Evolutionary conservation across 2,113 vertebrate genomes (phyloP), one percentile per base, ranked within the genome.

Genomic region (Artemisiospiza belli): DNA sequence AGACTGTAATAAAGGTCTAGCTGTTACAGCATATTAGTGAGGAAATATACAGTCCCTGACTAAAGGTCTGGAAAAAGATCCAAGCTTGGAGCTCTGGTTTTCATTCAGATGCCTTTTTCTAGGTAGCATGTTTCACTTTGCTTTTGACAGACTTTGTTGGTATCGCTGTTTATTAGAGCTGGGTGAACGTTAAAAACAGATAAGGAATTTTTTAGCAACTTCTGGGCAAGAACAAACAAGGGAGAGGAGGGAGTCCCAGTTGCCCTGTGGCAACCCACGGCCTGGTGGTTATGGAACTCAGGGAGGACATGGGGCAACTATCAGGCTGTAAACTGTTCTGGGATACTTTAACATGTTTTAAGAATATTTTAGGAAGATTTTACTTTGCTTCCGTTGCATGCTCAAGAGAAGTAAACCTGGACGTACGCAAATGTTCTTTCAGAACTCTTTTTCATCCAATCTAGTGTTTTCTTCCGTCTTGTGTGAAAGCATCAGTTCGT

Each of bases 51-150:
- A 39, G 83, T 77, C 78, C 31, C 69, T 86, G 54, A 94, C 41
- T 78, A 87, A 39, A 89, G 17, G 62, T 92, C 61, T 96, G 49
- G 90, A 90, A 94, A 92, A 87, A 63, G 77, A 90, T 70, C 37
- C 37, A 87, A 89, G 5, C 15, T 39, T 78, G 31, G 52, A 72
- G 27, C 17, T 70, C 66, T 83, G 41, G 1, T 28, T 57, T 84
- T 72, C 30, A 43, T 68, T 63, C 22, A 78, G 72, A 68, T 35
- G 20, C 4, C 3, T 24, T 75, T 93, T 92, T 83, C 89, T 52
- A 78, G 14, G 59, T 63, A 55, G 17, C 4, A 1, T 24, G 30
- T 85, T 64, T 92, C 31, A 39, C 20, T 43, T 23, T 41, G 39
- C 6, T 63, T 94, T 79, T 64, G 30, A 77, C 51, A 49, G 12